phyloP scores from a whole-genome alignment of 2,797 vertebrate species.

The Pipistrellus kuhlii region DNA sequence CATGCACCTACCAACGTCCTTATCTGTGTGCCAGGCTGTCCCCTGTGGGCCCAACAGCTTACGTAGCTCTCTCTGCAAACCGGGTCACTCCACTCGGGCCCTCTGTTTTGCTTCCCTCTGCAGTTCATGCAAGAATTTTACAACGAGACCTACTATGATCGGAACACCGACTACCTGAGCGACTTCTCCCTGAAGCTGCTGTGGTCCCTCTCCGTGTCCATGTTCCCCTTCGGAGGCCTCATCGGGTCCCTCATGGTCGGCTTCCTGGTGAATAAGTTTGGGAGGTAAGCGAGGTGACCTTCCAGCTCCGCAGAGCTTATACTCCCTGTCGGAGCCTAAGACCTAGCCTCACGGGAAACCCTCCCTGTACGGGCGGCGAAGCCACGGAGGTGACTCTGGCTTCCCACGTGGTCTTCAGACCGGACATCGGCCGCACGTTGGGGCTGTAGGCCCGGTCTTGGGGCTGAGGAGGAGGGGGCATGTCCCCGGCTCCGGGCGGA shows the following conservation, averaged over 20 bases:
- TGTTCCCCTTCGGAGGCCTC: conserved; percentile 95
- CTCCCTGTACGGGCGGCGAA: not conserved
- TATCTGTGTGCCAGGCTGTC: fast-evolving
- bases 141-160: conserved; percentile 89
- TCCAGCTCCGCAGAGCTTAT: fast-evolving
- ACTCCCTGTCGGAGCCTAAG: not conserved
- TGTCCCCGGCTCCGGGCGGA: not conserved
- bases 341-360: not conserved
- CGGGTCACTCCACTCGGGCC: conserved; percentile 88
- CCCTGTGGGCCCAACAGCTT: conserved; percentile 71
- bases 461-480: not conserved
- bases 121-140: conserved; percentile 95
- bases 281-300: conserved; percentile 88
- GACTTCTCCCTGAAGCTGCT: conserved; percentile 87
- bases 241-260: conserved; percentile 95
- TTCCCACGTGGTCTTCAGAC: not conserved
- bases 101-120: conserved; percentile 86
- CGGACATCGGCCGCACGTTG: not conserved
- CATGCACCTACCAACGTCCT: fast-evolving
- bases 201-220: conserved; percentile 96
- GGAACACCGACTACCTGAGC: conserved; percentile 80
- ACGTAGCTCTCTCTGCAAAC: conserved; percentile 87
- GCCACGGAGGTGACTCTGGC: not conserved
- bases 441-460: not conserved
- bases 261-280: conserved; percentile 92